Percentiles rank a stretch among this genome's conserved stretches.
phyloP scores from a whole-genome alignment of 2,797 vertebrate genomes.

The Spinus pinus region DNA sequence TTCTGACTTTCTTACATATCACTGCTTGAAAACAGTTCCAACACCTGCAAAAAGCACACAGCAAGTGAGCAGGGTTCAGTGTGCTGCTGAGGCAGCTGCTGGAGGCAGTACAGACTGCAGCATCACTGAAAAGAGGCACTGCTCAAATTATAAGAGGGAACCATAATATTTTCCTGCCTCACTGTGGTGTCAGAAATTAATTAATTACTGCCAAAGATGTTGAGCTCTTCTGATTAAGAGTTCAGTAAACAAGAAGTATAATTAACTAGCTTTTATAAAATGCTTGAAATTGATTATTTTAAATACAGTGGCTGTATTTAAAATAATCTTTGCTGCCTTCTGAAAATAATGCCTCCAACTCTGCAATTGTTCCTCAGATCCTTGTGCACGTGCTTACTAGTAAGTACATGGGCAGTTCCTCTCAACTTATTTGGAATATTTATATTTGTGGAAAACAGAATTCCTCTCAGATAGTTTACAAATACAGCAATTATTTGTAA shows the following conservation, averaged over 20 bases:
- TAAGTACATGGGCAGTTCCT: neutral
- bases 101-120: neutral
- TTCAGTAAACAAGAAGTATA: neutral
- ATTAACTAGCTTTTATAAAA: neutral
- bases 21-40: neutral
- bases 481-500: neutral
- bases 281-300: neutral
- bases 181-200: neutral
- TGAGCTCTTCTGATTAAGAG: neutral
- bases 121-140: neutral
- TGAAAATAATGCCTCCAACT: neutral
- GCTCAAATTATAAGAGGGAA: neutral
- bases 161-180: neutral
- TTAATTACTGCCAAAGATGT: neutral
- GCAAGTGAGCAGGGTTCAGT: neutral
- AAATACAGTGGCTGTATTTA: neutral
- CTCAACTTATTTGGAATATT: neutral
- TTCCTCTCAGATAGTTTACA: neutral
- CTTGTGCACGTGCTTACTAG: neutral
- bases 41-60: neutral
- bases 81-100: neutral
- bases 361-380: neutral
- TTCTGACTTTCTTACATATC: neutral
- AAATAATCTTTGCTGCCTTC: neutral
- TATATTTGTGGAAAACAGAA: neutral